Evolutionary conservation across 2,113 vertebrate genomes (phyloP).

Genomic region (Zapus hudsonius): DNA sequence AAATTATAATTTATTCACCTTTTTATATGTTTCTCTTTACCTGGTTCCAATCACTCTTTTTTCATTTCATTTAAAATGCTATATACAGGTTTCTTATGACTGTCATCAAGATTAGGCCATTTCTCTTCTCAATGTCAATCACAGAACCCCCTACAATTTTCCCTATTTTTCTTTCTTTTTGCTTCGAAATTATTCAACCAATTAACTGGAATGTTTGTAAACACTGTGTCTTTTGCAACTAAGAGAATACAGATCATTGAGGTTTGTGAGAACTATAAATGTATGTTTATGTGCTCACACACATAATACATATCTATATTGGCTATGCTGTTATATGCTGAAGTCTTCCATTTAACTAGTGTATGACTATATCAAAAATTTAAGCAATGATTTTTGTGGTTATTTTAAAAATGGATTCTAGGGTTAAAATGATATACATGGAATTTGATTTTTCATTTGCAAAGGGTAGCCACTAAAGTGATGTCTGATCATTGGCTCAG

Average conservation of each 20-base stretch:
- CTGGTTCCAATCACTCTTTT: background rate
- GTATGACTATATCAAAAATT: background rate
- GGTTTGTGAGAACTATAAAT: background rate
- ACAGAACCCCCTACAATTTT: background rate
- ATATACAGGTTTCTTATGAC: background rate
- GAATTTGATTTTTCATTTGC: background rate
- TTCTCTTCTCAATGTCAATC: background rate
- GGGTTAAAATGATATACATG: background rate
- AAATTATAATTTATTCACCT: slow-evolving; percentile 1
- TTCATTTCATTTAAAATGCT: background rate
- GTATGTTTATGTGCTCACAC: no score
- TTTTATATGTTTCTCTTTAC: slow-evolving; percentile 7
- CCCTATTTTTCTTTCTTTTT: background rate
- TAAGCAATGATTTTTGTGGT: background rate
- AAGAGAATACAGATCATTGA: background rate
- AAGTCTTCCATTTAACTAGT: background rate
- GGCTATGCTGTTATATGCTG: background rate
- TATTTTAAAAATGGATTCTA: background rate
- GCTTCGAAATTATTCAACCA: background rate
- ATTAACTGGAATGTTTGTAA: background rate
- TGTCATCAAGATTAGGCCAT: background rate
- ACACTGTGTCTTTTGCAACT: background rate
- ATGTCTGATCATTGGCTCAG: slow-evolving; percentile 7
- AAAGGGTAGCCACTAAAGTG: slow-evolving; percentile 34
- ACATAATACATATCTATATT: background rate